Evolutionary conservation across 2,113 vertebrate genomes (phyloP).

Genomic region (Barbus barbus): DNA sequence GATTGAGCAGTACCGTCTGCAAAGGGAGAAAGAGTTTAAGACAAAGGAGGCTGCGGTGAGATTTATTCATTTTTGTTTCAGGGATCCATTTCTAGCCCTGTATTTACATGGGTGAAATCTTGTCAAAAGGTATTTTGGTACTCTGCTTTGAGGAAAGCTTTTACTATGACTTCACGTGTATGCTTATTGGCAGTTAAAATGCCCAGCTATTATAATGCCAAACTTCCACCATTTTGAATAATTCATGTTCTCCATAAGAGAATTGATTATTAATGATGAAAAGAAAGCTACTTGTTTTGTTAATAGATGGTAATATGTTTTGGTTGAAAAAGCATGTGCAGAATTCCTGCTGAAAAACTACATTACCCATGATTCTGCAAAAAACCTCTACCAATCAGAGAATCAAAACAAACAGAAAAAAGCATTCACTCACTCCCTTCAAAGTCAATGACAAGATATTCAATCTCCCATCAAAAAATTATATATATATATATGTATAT

Average conservation of each 20-base stretch:
- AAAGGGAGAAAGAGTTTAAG: conserved; percentile 97
- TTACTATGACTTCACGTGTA: background rate
- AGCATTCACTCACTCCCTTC: too few species aligned
- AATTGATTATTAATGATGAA: too few species aligned
- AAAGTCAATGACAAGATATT: too few species aligned
- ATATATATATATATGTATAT: too few species aligned
- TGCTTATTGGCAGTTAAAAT: background rate
- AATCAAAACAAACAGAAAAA: background rate
- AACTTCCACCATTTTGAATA: background rate
- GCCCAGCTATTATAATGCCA: background rate
- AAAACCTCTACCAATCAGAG: too few species aligned
- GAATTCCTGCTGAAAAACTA: background rate
- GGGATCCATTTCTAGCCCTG: background rate
- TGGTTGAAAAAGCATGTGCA: too few species aligned
- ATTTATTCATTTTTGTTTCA: background rate
- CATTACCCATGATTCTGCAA: background rate
- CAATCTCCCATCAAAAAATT: too few species aligned
- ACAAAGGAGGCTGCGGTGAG: conserved; percentile 91
- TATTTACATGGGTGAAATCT: background rate
- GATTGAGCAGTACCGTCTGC: conserved; percentile 95
- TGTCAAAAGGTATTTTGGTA: background rate
- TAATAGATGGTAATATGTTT: background rate
- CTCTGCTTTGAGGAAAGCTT: background rate
- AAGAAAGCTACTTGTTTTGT: background rate
- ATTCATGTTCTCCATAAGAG: background rate